These are phyloP conservation scores for Erythrolamprus reginae DNA, from an alignment of 2,113 vertebrate genomes.

Conservation along the genomic window DNA sequence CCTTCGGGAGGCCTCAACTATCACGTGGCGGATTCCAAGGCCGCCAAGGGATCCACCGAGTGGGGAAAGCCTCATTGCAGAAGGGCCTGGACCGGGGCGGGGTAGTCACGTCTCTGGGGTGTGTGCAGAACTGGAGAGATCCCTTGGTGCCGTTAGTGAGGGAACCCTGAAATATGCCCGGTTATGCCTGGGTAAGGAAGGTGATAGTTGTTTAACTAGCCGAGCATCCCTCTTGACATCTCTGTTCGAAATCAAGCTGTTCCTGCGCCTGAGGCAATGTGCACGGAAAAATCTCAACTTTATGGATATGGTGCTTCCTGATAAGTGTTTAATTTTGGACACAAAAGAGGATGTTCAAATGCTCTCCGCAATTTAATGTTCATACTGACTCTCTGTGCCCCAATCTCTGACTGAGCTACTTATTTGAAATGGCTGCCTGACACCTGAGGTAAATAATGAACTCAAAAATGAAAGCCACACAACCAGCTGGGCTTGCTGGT, in stretches of 20 bases:
- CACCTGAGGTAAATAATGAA: not conserved
- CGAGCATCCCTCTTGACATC: no score
- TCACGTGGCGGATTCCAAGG: not conserved
- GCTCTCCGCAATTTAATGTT: not conserved
- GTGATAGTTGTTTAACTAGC: not conserved
- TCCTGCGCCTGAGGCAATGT: not conserved
- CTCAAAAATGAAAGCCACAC: not conserved
- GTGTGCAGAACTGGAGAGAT: not conserved
- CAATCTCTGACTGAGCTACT: not conserved
- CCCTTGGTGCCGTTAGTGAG: not conserved
- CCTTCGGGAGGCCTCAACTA: not conserved
- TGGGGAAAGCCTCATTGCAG: not conserved
- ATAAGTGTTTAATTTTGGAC: not conserved
- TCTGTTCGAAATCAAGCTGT: not conserved
- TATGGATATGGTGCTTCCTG: rapidly evolving
- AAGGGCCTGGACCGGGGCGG: not conserved
- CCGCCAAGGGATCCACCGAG: not conserved
- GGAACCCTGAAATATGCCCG: not conserved
- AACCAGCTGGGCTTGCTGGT: not conserved
- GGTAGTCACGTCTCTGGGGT: no score
- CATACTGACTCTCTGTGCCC: not conserved
- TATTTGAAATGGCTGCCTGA: not conserved
- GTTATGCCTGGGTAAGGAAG: not conserved
- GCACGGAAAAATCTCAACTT: not conserved
- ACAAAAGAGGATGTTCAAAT: not conserved